Evolutionary conservation across 1,140 invertebrate genomes (phyloP), one percentile per base, ranked within the genome.

Genomic region (Drosophila ercepeae): DNA sequence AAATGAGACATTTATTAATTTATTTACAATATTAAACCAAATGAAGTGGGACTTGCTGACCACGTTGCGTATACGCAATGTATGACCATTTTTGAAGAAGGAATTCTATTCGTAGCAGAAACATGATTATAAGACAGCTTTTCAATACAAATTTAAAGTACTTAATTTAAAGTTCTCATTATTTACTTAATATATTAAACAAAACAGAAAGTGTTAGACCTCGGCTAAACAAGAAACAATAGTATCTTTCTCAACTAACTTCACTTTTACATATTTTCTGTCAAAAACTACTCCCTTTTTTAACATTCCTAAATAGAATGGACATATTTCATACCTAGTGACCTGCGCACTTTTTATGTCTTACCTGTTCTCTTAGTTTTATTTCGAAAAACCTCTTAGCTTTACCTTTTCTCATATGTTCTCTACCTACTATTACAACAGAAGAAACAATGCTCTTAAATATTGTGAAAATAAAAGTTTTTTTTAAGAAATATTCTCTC

Each of bases 21-120:
- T n/a, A n/a, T n/a, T n/a, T n/a, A n/a, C n/a, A n/a, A n/a, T n/a
- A n/a, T n/a, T n/a, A n/a, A n/a, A n/a, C n/a, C n/a, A n/a, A n/a
- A n/a, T n/a, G n/a, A n/a, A n/a, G n/a, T 27, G 46, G 44, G 25
- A 27, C 16, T 19, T 9, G 25, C 16, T 13, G 52, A 16, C 48
- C 44, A 73, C 29, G 23, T 49, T 61, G 69, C 69, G 57, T 73
- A 73, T 73, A 72, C 70, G 70, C 50, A 7, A 42, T 42, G 27
- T 3, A 21, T 34, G 25, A 52, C 27, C 4, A 7, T 25, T 4
- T 50, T 18, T 48, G 1, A 1, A 2, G 4, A 21, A 14, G 19
- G 9, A 0, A 9, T 6, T 32, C 29, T 32, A 3, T 2, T 5
- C 3, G 3, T 23, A 3, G 1, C 5, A 23, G 3, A 23, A 4